Evolutionary conservation across 2,888 invertebrate genomes (phyloP).

Genomic region (Sinhomidia bicolor): DNA sequence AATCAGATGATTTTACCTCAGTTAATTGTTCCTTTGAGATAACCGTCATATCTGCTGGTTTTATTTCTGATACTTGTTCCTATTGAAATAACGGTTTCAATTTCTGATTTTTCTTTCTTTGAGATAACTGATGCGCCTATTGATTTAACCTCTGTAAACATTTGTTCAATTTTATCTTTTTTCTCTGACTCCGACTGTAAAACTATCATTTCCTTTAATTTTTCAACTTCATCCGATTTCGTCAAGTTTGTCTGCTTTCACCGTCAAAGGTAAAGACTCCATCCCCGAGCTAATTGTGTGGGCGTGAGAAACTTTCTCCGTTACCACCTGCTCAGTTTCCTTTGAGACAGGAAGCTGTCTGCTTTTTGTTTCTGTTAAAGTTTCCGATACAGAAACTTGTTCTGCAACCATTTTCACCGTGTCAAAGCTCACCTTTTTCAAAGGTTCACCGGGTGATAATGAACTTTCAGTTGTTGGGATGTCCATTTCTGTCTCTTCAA

Average conservation of each 20-base stretch:
- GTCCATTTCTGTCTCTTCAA: constrained; percentile 51
- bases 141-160: not conserved
- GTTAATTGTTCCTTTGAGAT: not conserved
- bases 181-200: not conserved
- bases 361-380: not conserved
- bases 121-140: not conserved
- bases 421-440: constrained; percentile 46
- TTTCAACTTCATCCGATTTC: not conserved
- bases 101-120: too few species aligned
- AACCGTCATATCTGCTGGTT: not conserved
- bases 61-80: too few species aligned
- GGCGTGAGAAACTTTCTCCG: too few species aligned
- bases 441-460: not conserved
- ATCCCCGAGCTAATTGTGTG: too few species aligned
- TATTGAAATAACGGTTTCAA: not conserved
- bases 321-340: not conserved
- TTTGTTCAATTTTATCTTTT: not conserved
- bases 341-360: not conserved
- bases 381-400: not conserved
- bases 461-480: not conserved
- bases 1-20: not conserved
- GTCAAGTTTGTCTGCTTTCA: not conserved
- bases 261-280: not conserved
- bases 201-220: not conserved
- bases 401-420: not conserved